Evolutionary conservation across 2,113 vertebrate genomes (phyloP).

Genomic region (Hydropotes inermis): DNA sequence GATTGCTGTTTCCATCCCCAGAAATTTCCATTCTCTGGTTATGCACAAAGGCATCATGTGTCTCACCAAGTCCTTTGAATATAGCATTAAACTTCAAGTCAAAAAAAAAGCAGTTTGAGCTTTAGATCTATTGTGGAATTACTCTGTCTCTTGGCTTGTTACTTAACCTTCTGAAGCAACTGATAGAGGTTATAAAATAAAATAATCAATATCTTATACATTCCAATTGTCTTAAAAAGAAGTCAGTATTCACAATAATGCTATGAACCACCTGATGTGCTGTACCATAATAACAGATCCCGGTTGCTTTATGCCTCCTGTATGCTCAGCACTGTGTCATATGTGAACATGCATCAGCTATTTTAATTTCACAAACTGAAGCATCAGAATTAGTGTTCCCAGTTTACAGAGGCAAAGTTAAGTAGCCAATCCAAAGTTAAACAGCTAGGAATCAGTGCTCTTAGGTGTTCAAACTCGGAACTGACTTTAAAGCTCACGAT

Average conservation of each 20-base stretch:
- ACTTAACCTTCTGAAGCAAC: neutral
- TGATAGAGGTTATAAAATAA: neutral
- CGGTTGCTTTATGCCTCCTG: neutral
- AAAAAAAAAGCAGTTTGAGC: neutral
- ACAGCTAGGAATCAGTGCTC: neutral
- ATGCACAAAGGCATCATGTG: neutral
- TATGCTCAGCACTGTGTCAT: neutral
- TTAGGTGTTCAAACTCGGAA: neutral
- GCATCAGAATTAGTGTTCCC: neutral
- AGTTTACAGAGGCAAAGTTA: neutral
- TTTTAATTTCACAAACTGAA: neutral
- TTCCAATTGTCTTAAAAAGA: neutral
- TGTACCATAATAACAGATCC: neutral
- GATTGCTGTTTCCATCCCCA: neutral
- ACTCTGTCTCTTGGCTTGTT: neutral
- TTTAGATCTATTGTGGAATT: neutral
- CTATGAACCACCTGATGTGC: neutral
- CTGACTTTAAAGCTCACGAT: neutral
- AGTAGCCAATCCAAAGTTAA: neutral
- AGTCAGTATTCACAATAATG: neutral
- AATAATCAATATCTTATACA: neutral
- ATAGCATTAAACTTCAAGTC: neutral
- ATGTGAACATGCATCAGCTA: neutral
- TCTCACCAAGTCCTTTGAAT: neutral
- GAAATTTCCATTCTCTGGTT: neutral